phyloP scores from a whole-genome alignment of 2,888 invertebrate species.

The Zygothrica quintamaculata region DNA sequence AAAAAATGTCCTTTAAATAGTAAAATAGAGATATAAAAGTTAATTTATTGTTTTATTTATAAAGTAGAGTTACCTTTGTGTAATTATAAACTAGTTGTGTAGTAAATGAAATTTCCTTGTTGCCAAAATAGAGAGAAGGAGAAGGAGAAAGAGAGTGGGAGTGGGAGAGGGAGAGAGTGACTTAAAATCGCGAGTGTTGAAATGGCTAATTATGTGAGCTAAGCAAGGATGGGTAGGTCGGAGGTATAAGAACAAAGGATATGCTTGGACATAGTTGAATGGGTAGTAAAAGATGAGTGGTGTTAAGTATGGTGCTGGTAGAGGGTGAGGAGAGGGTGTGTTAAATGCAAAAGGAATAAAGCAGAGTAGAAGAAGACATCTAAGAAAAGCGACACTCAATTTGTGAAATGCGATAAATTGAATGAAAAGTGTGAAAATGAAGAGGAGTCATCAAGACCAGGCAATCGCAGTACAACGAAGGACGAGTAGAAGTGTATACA shows the following conservation, averaged over 20 bases:
- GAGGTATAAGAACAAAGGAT: neutral
- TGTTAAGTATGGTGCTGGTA: too few species aligned
- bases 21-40: too few species aligned
- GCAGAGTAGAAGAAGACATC: conserved; percentile 32
- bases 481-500: neutral
- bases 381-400: conserved; percentile 76
- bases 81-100: neutral
- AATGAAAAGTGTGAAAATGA: conserved; percentile 80
- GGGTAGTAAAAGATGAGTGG: too few species aligned
- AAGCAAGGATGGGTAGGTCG: neutral
- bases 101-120: neutral
- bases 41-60: too few species aligned
- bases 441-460: conserved; percentile 70
- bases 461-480: conserved; percentile 21
- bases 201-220: conserved; percentile 6
- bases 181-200: neutral
- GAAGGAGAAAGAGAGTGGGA: too few species aligned
- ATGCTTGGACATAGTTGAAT: conserved; percentile 1
- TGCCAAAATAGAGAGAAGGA: conserved; percentile 1
- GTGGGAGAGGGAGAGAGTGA: too few species aligned
- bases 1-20: too few species aligned
- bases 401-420: conserved; percentile 79
- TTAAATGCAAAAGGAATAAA: conserved; percentile 2
- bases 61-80: neutral
- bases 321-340: neutral